A percentile compares a stretch with the other conserved stretches of the same genome.
These are phyloP conservation scores for Liasis olivaceus DNA, from an alignment of 2,797 vertebrate species.

Conservation along the genomic window DNA sequence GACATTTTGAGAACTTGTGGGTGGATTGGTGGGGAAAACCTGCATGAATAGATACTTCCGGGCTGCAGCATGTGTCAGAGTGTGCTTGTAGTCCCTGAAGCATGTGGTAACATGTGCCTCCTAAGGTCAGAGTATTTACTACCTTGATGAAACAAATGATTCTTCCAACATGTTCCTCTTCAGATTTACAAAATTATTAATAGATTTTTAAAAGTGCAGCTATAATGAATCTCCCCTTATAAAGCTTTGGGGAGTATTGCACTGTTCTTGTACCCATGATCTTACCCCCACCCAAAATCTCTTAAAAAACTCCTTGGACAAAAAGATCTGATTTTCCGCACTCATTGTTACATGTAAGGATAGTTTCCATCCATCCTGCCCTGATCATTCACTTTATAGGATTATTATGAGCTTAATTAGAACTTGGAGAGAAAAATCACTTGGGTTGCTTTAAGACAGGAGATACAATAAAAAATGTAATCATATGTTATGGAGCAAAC, in stretches of 20 bases:
- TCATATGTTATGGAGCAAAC: background rate
- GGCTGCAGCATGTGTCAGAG: rapidly evolving
- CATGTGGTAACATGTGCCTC: slow-evolving; percentile 3
- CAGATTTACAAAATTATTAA: background rate
- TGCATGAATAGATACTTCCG: slow-evolving; percentile 10
- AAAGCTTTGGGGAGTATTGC: background rate
- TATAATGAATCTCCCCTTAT: rapidly evolving
- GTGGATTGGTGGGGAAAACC: background rate
- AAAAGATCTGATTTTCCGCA: background rate
- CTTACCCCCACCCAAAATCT: background rate
- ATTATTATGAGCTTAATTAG: background rate
- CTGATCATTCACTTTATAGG: background rate
- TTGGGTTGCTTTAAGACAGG: no score
- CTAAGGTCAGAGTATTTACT: slow-evolving; percentile 39
- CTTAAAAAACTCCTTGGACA: background rate
- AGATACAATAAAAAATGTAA: background rate
- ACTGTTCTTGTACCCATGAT: background rate
- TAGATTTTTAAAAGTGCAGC: background rate
- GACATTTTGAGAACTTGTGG: background rate
- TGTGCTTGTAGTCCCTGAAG: background rate
- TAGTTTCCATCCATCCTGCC: background rate
- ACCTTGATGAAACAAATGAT: slow-evolving; percentile 42
- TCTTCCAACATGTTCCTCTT: background rate
- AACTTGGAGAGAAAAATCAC: background rate
- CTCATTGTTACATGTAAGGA: no score